Conservation (phyloP, 35 echinoderm and acorn worm species). For the Patiria miniata region DNA sequence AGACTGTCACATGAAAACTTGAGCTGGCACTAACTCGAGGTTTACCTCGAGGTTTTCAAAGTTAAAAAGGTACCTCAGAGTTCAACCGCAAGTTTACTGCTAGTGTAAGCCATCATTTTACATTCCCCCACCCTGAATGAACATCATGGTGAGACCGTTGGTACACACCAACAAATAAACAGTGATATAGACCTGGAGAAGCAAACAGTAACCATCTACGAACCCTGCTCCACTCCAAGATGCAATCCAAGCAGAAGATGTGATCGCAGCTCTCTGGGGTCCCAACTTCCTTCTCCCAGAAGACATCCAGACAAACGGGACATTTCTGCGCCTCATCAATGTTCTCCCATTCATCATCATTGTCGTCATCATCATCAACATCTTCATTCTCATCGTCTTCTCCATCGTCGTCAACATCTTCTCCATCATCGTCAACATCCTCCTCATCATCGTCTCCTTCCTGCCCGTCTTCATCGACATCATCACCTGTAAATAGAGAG, state of each 20-base stretch:
- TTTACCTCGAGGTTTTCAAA: no score
- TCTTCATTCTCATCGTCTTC: slow-evolving; percentile 31
- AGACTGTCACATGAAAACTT: no score
- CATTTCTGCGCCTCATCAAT: slow-evolving; percentile 73
- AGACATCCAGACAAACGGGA: slow-evolving; percentile 66
- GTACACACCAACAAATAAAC: no score
- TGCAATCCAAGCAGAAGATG: slow-evolving; percentile 88
- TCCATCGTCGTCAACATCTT: slow-evolving; percentile 1
- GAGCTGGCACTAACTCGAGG: no score
- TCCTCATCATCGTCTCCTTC: slow-evolving; percentile 38
- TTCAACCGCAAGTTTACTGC: no score
- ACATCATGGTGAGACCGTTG: no score
- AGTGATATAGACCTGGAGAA: no score
- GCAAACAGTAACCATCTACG: no score
- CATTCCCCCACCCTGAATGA: no score
- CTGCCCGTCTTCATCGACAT: slow-evolving; percentile 11
- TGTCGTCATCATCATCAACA: slow-evolving; percentile 12
- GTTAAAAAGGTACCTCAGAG: no score
- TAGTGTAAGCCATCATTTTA: no score
- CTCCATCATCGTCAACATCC: slow-evolving; percentile 33
- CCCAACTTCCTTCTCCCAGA: slow-evolving; percentile 81
- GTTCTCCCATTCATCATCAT: slow-evolving; percentile 22
- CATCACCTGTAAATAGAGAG: background rate
- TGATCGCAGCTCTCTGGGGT: slow-evolving; percentile 96
- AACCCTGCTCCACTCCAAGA: slow-evolving; percentile 96